Evolutionary conservation across 2,888 invertebrate genomes (phyloP), one percentile per base, ranked within the genome.

Genomic region (Lampropteryx suffumata): DNA sequence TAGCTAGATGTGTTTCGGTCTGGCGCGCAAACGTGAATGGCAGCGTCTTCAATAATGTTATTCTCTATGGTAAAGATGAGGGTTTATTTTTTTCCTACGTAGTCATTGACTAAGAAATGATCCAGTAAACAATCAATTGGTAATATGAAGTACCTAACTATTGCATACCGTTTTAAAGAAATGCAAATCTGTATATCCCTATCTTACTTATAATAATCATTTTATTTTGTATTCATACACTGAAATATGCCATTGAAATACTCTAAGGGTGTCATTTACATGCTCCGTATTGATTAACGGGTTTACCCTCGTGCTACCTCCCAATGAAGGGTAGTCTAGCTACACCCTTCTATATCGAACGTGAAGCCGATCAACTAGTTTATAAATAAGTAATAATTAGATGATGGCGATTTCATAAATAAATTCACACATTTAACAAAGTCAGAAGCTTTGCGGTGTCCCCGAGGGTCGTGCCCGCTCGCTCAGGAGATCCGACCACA

Each of bases 281-380:
- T 54, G 55, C 57, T 55, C 45, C 21, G 56, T 61, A 61, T 63
- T 61, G 61, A 63, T 63, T 61, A 61, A 56, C 57, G 52, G 55
- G 58, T 52, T 60, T 56, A 58, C 54, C 50, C 50, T 53, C 50
- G 47, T 40, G 41, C 55, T 50, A 49, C 49, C 50, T 46, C 43
- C 29, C 41, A 35, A 44, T 48, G 48, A 48, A 53, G 48, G 48
- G 35, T 32, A 53, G 48, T 40, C 40, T 47, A 42, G 42, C 42
- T 48, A 51, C 51, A 51, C 45, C n/a, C n/a, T n/a, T n/a, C n/a
- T n/a, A n/a, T n/a, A n/a, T n/a, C n/a, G n/a, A n/a, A n/a, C n/a
- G n/a, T n/a, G n/a, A n/a, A n/a, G n/a, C n/a, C n/a, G n/a, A n/a
- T n/a, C n/a, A n/a, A n/a, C n/a, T n/a, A n/a, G n/a, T n/a, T n/a